Evolutionary conservation across 2,888 invertebrate genomes (phyloP), one percentile per base, ranked within the genome.

Genomic region (Dyspetes luteomarginatus): DNA sequence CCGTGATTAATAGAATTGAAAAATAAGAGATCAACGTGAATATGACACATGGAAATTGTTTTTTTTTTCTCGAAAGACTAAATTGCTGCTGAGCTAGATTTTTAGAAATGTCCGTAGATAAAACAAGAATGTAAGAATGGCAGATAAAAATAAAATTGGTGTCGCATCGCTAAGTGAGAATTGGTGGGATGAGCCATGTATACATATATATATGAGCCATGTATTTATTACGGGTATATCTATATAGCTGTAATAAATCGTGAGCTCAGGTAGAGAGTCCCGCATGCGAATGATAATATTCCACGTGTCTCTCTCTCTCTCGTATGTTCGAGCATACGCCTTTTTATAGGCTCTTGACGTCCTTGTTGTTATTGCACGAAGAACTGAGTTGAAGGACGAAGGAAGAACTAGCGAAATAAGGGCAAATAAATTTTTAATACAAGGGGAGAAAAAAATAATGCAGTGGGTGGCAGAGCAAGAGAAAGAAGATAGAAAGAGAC

Each of bases 191-290:
- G n/a, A n/a, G n/a, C n/a, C n/a, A n/a, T n/a, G n/a, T n/a, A n/a
- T n/a, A n/a, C n/a, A n/a, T n/a, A n/a, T n/a, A n/a, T n/a, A n/a
- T n/a, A n/a, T n/a, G n/a, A n/a, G n/a, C n/a, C n/a, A n/a, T n/a
- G n/a, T n/a, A n/a, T n/a, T n/a, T n/a, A 28, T 15, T 36, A n/a
- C 30, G 30, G 15, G 41, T 58, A 26, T 78, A 81, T 77, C 82
- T 84, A 82, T 82, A 58, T 30, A 4, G 15, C 83, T 79, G 79
- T 79, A 84, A 87, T 87, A 87, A 87, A 87, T 85, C 85, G 81
- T 81, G 78, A 75, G 73, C 77, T 73, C 87, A 84, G 84, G 85
- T 87, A 83, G 65, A 75, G 73, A 79, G 76, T 73, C 65, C 48
- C 78, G 64, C 80, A 71, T 78, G 82, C 71, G 81, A 78, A 81